Base-by-base conservation (phyloP, 2,888 invertebrate genomes). In the Cephus nigrinus region DNA sequence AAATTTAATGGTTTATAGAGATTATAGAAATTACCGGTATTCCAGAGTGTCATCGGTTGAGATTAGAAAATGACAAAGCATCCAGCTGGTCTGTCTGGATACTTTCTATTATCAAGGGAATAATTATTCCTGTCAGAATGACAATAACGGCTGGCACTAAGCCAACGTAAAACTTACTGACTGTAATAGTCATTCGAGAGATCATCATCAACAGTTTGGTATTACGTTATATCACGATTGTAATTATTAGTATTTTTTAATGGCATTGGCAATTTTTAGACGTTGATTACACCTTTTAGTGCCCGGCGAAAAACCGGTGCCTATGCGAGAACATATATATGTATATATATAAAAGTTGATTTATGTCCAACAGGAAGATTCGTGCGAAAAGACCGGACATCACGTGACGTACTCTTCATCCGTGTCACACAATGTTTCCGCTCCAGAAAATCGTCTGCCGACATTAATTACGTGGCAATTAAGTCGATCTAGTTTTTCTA, bases 401-500 rank as follows among this genome's bases (percentile, higher is more conserved):
- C 71, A 71, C 71, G 33, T 79, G 79, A 79, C 77, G 35, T 82
- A 81, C 82, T 78, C 84, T 78, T 81, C 80, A 84, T 85, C 82
- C 83, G 80, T 84, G 86, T 88, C 85, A 84, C 86, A 82, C 81
- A 80, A 84, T 77, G 79, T 89, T 89, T 89, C 88, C 89, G 90
- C 89, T 90, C 90, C 86, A 89, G 84, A 90, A 89, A 89, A 81
- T 86, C 84, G 78, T 81, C 84, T 73, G 36, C 69, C 79, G 79
- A 79, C 81, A 80, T 86, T 87, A 87, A 86, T 88, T 86, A 79
- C 79, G 75, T 71, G 36, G 79, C 81, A 86, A 88, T 89, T 86
- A 86, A 85, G 85, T 72, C 81, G 83, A 84, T 84, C 86, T 84
- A 86, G 82, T 84, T 86, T 80, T 79, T 81, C 71, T 71, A 33